Evolutionary conservation across 2,888 invertebrate species (phyloP), one percentile per base, ranked within the genome.

Genomic region (Pseudeuparius sepicola): DNA sequence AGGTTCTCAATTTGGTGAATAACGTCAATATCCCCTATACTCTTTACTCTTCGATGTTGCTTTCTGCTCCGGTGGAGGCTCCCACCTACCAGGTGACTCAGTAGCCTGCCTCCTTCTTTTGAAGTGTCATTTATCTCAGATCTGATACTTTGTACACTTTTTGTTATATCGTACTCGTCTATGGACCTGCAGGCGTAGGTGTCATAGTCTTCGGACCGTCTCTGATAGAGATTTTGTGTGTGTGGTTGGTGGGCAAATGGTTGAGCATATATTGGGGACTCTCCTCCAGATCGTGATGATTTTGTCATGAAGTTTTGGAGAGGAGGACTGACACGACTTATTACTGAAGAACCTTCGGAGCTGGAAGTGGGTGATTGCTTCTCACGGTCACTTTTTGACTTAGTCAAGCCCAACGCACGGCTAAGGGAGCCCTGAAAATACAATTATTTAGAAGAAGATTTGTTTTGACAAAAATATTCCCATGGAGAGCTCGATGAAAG

Each of bases 11-110:
- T 20, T 20, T 20, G 20, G 20, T 65, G 61, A 27, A 64, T 57
- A 10, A 72, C 71, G 54, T 81, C 80, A 50, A 81, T 81, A 57
- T 82, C 81, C 3, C 81, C 78, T 46, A 81, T 81, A 51, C 79
- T 79, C 51, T 78, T 77, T 18, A 79, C 79, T 9, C 80, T 66
- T 11, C 79, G 64, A 48, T 78, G 78, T 34, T 59, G 55, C 29
- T 73, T 63, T 45, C 70, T 71, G 47, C 70, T 67, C 43, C 65
- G 66, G 24, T 49, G 49, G 4, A 58, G 51, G 9, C 63, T 59
- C 31, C 70, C 68, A 31, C 66, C 67, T 13, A 61, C 53, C 1
- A 67, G 62, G 17, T 38, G 44, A 9, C 38, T 27, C 28, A 48
- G 47, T 4, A 41, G 12, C 29, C 40, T 46, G 12, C 37, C 33